Base-by-base conservation (phyloP, 2,113 vertebrate species). In the Oceanites oceanicus region DNA sequence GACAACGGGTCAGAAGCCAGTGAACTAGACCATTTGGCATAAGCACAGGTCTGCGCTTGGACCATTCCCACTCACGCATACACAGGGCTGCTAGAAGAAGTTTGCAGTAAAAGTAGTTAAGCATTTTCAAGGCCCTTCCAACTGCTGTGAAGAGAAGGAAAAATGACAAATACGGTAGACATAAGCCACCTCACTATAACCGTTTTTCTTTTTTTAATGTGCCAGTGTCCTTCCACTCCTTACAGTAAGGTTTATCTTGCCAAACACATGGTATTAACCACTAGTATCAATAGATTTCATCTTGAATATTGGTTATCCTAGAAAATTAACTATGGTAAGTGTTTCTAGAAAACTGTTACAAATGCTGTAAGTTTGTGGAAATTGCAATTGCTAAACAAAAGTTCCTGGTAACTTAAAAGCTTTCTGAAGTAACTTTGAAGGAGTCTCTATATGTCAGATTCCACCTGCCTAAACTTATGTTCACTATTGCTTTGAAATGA, bases 21-120 rank as follows among this genome's bases (percentile, higher is more conserved):
- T 36, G 55, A 58, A 42, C 38, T 3, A 58, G 13, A 25, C 11
- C 42, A 19, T 21, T 55, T 50, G 32, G 15, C 19, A 34, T 7
- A 26, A 42, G 25, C 50, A 16, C 1, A 1, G 29, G 12, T 9
- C 38, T 25, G 11, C 2, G 0, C 52, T 36, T 42, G 36, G 36
- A 53, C 45, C 19, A 16, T 36, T 73, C 27, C 66, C n/a, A 32
- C 47, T 68, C 72, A 32, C 67, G 58, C 26, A 23, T 14, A 49
- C 15, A 26, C 29, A 17, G 71, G 25, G 32, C 45, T 66, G 66
- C 40, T 74, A 66, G 73, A 68, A 82, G 21, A 16, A 78, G 10
- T 22, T 52, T 66, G 20, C 26, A 38, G 56, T 34, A 42, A 36
- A 77, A 70, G 10, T 5, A 77, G 53, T 26, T 14, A 65, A 74